Evolutionary conservation across 2,888 invertebrate genomes (phyloP).

Genomic region (Eurytoma californica): DNA sequence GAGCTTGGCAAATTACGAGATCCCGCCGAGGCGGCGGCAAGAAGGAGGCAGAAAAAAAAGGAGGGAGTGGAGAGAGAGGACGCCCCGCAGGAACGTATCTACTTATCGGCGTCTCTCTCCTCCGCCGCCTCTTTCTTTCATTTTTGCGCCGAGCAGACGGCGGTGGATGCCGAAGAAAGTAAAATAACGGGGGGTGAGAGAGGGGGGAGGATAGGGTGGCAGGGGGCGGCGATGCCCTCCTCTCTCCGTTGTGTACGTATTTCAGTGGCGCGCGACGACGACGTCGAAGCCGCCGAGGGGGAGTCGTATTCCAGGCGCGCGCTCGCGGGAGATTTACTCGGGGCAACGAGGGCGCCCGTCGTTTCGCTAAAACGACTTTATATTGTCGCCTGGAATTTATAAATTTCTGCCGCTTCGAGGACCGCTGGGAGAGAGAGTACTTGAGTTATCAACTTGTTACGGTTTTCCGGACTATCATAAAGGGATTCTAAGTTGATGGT

Average conservation of each 20-base stretch:
- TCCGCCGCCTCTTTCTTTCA: slow-evolving; percentile 40
- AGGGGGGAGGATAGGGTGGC: too few species aligned
- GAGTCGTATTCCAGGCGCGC: slow-evolving; percentile 16
- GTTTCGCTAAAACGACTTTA: slow-evolving; percentile 48
- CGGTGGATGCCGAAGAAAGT: slow-evolving; percentile 44
- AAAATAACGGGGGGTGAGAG: slow-evolving; percentile 41
- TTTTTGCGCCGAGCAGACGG: slow-evolving; percentile 22
- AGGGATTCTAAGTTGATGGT: not conserved
- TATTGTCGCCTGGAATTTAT: slow-evolving; percentile 42
- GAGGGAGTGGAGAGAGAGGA: slow-evolving; percentile 2
- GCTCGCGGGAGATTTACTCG: slow-evolving; percentile 36
- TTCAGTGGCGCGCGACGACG: too few species aligned
- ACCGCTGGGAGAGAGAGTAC: too few species aligned
- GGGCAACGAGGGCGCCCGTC: not conserved
- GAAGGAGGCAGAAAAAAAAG: slow-evolving; percentile 29
- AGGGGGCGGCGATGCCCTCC: too few species aligned
- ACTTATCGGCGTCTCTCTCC: slow-evolving; percentile 50
- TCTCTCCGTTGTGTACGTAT: too few species aligned
- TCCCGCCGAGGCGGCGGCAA: slow-evolving; percentile 35
- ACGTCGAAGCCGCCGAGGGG: not conserved
- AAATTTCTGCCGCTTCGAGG: slow-evolving; percentile 43
- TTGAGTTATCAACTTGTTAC: not conserved
- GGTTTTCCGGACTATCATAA: not conserved
- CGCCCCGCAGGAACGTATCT: slow-evolving; percentile 51
- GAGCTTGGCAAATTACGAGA: slow-evolving; percentile 58